Evolutionary conservation across 2,888 invertebrate species (phyloP).

Genomic region (Aspidiotus rigidus): DNA sequence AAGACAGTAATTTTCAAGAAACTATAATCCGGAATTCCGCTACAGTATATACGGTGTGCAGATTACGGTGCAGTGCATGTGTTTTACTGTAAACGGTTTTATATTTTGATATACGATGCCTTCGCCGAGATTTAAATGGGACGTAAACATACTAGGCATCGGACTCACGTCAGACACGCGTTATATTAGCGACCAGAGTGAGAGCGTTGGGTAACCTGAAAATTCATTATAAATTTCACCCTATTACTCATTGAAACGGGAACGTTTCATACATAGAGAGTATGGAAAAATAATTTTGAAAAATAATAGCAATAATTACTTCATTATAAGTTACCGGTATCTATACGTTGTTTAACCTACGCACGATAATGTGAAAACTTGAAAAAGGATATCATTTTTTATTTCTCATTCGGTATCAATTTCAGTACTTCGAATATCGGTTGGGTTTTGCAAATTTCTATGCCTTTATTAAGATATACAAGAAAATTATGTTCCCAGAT

Average conservation of each 20-base stretch:
- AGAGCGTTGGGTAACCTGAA: slow-evolving; percentile 12
- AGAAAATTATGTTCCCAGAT: no score
- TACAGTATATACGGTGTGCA: background rate
- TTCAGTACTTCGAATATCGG: no score
- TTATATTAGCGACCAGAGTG: background rate
- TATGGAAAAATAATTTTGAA: background rate
- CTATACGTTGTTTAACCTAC: no score
- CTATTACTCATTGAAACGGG: slow-evolving; percentile 8
- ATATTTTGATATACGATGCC: slow-evolving; percentile 25
- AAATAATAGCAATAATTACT: no score
- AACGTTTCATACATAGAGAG: background rate
- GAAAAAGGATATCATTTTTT: no score
- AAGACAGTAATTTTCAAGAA: slow-evolving; percentile 25
- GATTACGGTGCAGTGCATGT: background rate
- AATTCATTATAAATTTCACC: slow-evolving; percentile 23
- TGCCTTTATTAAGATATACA: no score
- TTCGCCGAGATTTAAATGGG: slow-evolving; percentile 24
- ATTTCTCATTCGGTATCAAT: no score
- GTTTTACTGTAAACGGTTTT: slow-evolving; percentile 13
- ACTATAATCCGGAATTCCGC: slow-evolving; percentile 4
- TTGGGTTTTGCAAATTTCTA: no score
- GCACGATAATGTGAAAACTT: no score
- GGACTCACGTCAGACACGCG: slow-evolving; percentile 13
- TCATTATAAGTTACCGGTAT: no score
- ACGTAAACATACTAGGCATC: slow-evolving; percentile 12